These are phyloP conservation scores for Trichogramma pretiosum DNA, from an alignment of 1,140 invertebrate genomes.

Conservation along the genomic window DNA sequence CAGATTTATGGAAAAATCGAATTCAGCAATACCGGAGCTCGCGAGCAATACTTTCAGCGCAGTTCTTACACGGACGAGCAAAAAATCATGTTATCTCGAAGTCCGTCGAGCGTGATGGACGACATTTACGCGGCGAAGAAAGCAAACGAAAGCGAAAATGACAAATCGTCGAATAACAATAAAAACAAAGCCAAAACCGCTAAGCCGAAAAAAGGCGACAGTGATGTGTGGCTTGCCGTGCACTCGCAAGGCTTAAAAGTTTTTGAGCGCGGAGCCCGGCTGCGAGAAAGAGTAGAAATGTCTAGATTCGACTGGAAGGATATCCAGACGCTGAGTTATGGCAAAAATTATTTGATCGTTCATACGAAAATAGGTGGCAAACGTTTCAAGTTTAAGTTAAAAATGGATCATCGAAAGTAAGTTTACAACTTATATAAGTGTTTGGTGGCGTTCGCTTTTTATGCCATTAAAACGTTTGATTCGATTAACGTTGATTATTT, in stretches of 20 bases:
- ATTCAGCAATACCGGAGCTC: constrained; percentile 15
- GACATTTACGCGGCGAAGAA: constrained; percentile 10
- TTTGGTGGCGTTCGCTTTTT: no score
- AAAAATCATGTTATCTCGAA: constrained; percentile 19
- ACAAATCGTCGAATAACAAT: constrained; percentile 18
- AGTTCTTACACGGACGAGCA: constrained; percentile 21
- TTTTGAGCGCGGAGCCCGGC: constrained; percentile 33
- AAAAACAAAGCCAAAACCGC: constrained; percentile 19
- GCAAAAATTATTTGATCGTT: constrained; percentile 61
- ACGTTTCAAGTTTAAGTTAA: constrained; percentile 61
- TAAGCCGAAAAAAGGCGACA: constrained; percentile 33
- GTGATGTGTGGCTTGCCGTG: constrained; percentile 43
- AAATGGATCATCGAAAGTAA: constrained; percentile 65
- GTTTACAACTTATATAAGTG: no score
- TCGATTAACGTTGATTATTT: constrained; percentile 23
- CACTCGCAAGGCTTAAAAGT: constrained; percentile 39
- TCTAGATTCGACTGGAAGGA: constrained; percentile 54
- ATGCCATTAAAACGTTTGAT: no score
- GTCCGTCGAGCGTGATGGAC: neutral
- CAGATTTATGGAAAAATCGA: constrained; percentile 21
- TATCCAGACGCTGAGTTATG: constrained; percentile 66
- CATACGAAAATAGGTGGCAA: constrained; percentile 51
- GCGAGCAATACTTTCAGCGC: constrained; percentile 19
- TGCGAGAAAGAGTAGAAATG: constrained; percentile 34
- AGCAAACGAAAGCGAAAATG: constrained; percentile 9